Evolutionary conservation across 1,140 invertebrate genomes (phyloP), one percentile per base, ranked within the genome.

Genomic region (Lepidurus arcticus): DNA sequence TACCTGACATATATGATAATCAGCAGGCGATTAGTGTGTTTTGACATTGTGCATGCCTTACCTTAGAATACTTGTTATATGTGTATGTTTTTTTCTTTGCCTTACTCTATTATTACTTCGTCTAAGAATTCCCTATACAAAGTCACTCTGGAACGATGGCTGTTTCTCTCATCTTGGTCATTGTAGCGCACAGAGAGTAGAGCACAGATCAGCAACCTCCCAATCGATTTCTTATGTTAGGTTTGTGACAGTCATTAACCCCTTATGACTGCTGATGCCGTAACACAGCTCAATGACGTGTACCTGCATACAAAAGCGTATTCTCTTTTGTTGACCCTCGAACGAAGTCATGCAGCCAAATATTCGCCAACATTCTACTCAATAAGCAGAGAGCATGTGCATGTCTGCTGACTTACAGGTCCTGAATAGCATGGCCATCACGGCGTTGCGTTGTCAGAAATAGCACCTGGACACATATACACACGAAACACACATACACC

Each of bases 291-390:
- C 16, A 4, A 7, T 21, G 53, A 65, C 53, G 53, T 65, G 7
- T 65, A 21, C 21, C 13, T n/a, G 4, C 16, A 65, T n/a, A 21
- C 7, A 65, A 47, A 47, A 16, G n/a, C 53, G 53, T 65, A 65
- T 65, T 16, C 53, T 13, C 53, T n/a, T 65, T 21, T 21, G 21
- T 21, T 65, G 53, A 65, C 53, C 53, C 9, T 13, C 53, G n/a
- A 13, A 47, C 45, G 10, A 7, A 16, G 53, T 65, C 16, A 13
- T 65, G 13, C 7, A 21, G 16, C 53, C 16, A 13, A 3, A 65
- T n/a, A 65, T 65, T 65, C 53, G 53, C 53, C 53, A 65, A 65
- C 53, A 65, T 65, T 65, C 53, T 65, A 16, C 21, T 16, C 13
- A 65, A 65, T 65, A 65, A 65, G 53, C n/a, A n/a, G 53, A 21